Evolutionary conservation across 2,113 vertebrate genomes (phyloP).

Genomic region (Alethe castanea): DNA sequence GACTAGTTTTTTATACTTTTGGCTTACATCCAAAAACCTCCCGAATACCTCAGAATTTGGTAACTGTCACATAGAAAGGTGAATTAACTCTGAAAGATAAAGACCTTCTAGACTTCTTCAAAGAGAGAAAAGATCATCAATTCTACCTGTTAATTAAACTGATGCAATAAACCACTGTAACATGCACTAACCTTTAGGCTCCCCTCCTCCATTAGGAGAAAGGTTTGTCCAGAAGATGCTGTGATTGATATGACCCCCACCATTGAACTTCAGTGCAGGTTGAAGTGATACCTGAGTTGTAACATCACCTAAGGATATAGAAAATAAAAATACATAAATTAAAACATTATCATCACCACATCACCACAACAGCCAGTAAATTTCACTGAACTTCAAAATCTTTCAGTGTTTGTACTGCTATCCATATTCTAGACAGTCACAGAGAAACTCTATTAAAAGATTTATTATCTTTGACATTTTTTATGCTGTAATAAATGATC

Average conservation of each 20-base stretch:
- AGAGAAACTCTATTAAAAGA: neutral
- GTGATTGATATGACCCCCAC: constrained; percentile 96
- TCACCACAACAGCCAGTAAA: neutral
- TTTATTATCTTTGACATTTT: neutral
- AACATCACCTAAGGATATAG: constrained; percentile 83
- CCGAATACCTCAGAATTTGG: accelerated
- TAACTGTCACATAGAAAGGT: neutral
- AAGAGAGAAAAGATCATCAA: neutral
- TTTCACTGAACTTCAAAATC: neutral
- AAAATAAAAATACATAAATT: neutral
- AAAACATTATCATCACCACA: neutral
- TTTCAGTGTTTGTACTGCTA: neutral
- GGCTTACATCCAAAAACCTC: neutral
- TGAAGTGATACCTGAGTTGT: constrained; percentile 89
- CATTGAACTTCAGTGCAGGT: constrained; percentile 91
- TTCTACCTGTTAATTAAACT: neutral
- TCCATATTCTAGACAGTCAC: neutral
- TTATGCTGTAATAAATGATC: neutral
- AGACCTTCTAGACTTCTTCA: neutral
- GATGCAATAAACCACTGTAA: neutral
- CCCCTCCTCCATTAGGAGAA: constrained; percentile 88
- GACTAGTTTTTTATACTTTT: neutral
- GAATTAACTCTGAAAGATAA: neutral
- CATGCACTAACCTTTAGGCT: constrained; percentile 83
- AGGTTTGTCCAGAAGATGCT: constrained; percentile 98